Base-by-base conservation (phyloP, 2,888 invertebrate genomes). In the Zootermopsis nevadensis region DNA sequence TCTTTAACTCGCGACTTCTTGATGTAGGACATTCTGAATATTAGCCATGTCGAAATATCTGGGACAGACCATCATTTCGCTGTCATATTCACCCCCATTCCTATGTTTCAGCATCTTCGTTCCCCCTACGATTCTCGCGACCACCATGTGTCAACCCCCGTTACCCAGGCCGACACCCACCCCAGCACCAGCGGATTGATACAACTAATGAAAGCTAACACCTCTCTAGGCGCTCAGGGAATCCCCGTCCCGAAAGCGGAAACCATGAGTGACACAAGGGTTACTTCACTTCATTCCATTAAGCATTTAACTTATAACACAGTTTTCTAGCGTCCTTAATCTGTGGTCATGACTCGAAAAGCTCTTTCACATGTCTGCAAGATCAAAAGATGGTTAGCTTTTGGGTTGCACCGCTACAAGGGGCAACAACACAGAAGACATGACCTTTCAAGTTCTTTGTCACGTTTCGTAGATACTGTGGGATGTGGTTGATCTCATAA, bases 151-250 rank as follows among this genome's bases (percentile, higher is more conserved):
- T 74, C 74, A 74, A 30, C 38, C 74, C 74, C 60, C 60, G 60
- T 60, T 60, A 60, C 60, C 48, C 60, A 60, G 60, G n/a, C 60
- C 19, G 38, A 74, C 74, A 74, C 74, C 74, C 74, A 74, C 74
- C 74, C 35, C 74, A 10, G 19, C 8, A 66, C 27, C 48, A 22
- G 38, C 27, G 60, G 66, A 66, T 66, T 33, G 79, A 79, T 79
- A 60, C 79, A 33, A 33, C 79, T 79, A 79, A 79, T 79, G 79
- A 79, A 79, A 79, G 79, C 79, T 66, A 66, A 79, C 79, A 79
- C 79, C 66, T 66, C 66, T 35, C 42, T 27, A n/a, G 77, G 38
- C 38, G 30, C 66, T 30, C 66, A 19, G 77, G 30, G 53, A 27
- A 66, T 60, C 55, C 42, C 24, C 35, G 35, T 3, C 24, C 35